Evolutionary conservation across 1,140 invertebrate species (phyloP).

Genomic region (Cotesia vestalis): DNA sequence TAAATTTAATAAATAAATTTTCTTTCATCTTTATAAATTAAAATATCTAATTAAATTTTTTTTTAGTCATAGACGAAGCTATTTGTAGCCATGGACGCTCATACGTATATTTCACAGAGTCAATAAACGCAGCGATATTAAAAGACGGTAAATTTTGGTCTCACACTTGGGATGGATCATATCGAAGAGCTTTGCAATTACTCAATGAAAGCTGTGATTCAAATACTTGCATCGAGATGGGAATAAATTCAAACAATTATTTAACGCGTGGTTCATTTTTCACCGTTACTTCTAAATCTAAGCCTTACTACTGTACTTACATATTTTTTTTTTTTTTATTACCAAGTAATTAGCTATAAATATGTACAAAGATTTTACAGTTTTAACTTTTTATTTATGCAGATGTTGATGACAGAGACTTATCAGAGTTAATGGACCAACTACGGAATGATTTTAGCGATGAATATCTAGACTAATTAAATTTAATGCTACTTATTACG

Average conservation of each 20-base stretch:
- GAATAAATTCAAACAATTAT: conserved; percentile 51
- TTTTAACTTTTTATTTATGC: not conserved
- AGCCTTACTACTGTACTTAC: conserved; percentile 54
- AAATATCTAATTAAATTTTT: conserved; percentile 3
- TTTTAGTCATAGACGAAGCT: conserved; percentile 63
- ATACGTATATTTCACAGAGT: conserved; percentile 69
- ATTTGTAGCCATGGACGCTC: conserved; percentile 71
- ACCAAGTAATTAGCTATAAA: not conserved
- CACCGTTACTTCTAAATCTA: conserved; percentile 44
- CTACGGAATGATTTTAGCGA: conserved; percentile 10
- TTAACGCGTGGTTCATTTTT: conserved; percentile 53
- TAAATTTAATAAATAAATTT: not conserved
- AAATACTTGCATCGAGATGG: conserved; percentile 50
- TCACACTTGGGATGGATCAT: conserved; percentile 66
- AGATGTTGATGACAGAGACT: conserved; percentile 4
- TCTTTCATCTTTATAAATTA: not conserved
- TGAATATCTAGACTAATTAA: conserved; percentile 18
- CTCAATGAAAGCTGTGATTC: conserved; percentile 41
- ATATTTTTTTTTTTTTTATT: conserved; percentile 22
- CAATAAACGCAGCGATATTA: conserved; percentile 54
- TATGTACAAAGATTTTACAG: not conserved
- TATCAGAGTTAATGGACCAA: not conserved
- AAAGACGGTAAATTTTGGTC: conserved; percentile 66
- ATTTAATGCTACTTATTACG: not conserved
- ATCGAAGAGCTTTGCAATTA: conserved; percentile 51